Conservation (phyloP, 1,140 invertebrate genomes). For the Macrobrachium rosenbergii region DNA sequence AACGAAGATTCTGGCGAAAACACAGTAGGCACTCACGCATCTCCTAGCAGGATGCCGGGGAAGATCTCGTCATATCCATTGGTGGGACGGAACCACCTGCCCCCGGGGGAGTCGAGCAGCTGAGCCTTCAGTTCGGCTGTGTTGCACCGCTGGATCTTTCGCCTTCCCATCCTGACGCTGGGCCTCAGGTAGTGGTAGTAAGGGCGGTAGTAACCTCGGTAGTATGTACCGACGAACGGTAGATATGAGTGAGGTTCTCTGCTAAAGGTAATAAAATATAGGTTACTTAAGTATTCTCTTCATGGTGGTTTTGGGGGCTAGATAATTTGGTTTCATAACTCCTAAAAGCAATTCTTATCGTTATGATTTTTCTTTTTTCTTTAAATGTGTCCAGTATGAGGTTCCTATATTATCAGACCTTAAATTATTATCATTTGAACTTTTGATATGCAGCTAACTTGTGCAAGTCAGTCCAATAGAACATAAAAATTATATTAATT, state of each 20-base stretch:
- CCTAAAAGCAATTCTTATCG: too few relatives aligned
- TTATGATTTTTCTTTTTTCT: too few relatives aligned
- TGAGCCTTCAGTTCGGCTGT: conserved; percentile 65
- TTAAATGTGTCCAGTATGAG: too few relatives aligned
- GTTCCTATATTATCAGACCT: too few relatives aligned
- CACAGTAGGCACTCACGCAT: conserved; percentile 51
- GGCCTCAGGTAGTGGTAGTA: not conserved
- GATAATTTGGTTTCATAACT: too few relatives aligned
- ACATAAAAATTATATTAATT: too few relatives aligned
- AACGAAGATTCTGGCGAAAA: not conserved
- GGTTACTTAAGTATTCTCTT: too few relatives aligned
- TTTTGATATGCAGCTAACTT: too few relatives aligned
- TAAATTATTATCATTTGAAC: too few relatives aligned
- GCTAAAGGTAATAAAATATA: not conserved
- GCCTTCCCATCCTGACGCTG: conserved; percentile 49
- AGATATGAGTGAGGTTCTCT: not conserved
- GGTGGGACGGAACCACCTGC: conserved; percentile 50
- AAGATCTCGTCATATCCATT: conserved; percentile 69
- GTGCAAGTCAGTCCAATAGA: too few relatives aligned
- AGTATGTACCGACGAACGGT: not conserved
- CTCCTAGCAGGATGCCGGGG: conserved; percentile 69
- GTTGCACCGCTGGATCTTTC: conserved; percentile 49
- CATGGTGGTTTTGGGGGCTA: too few relatives aligned
- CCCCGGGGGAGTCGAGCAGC: conserved; percentile 44
- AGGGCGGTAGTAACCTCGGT: not conserved